These are phyloP conservation scores for Sebastes trivittatus DNA, from an alignment of 2,797 vertebrate species.

Conservation along the genomic window DNA sequence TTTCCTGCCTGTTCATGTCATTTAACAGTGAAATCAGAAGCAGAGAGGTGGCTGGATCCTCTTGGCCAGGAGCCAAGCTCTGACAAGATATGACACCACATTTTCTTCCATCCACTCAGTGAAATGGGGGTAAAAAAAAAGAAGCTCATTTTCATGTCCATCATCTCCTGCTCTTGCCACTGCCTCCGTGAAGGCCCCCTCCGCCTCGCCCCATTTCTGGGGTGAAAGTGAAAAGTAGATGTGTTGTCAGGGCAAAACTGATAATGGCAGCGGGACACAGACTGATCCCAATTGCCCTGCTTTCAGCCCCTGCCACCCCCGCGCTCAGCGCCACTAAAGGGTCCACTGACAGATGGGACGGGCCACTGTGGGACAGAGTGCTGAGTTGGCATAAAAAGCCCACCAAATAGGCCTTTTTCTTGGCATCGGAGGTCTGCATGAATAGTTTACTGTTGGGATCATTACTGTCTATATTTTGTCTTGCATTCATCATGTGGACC, in stretches of 20 bases:
- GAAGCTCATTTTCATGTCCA: conserved; percentile 80
- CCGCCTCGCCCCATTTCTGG: conserved; percentile 55
- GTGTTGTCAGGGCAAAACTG: conserved; percentile 82
- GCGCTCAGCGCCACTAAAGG: conserved; percentile 73
- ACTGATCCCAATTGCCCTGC: conserved; percentile 82
- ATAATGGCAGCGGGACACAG: conserved; percentile 77
- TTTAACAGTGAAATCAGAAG: conserved; percentile 40
- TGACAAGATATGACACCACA: conserved; percentile 79
- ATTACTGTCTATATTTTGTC: conserved; percentile 1
- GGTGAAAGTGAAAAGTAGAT: conserved; percentile 81
- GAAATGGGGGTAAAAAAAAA: conserved; percentile 26
- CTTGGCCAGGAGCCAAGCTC: conserved; percentile 50
- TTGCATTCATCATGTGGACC: background rate
- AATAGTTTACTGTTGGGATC: conserved; percentile 31
- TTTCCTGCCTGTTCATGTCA: conserved; percentile 7
- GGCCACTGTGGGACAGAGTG: conserved; percentile 69
- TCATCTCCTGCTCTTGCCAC: conserved; percentile 74
- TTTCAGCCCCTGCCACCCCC: conserved; percentile 77
- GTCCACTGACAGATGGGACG: conserved; percentile 81
- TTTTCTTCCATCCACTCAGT: conserved; percentile 66
- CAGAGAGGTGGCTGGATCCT: conserved; percentile 43
- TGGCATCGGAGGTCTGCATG: conserved; percentile 40
- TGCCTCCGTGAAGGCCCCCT: conserved; percentile 58
- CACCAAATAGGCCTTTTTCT: conserved; percentile 57
- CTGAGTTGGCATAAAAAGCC: conserved; percentile 77